A percentile compares a stretch with the other conserved stretches of the same genome.
These are phyloP conservation scores for Rhinolophus ferrumequinum DNA, from an alignment of 2,113 vertebrate genomes.

Conservation along the genomic window DNA sequence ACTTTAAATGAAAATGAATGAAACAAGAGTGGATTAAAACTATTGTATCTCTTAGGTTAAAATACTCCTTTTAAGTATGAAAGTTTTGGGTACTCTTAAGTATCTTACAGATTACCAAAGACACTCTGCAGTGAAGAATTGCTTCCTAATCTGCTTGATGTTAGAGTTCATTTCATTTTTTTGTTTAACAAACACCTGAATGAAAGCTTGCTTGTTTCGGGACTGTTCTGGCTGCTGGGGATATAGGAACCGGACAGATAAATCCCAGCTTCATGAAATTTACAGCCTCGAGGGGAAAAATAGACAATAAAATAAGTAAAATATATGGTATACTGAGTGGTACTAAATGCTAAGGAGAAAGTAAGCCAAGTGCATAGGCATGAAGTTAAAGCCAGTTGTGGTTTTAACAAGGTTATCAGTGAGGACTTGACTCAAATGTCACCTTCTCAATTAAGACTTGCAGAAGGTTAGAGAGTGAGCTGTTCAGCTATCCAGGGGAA, in stretches of 20 bases:
- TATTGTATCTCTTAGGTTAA: not conserved
- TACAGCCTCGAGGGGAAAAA: not conserved
- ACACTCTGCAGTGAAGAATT: not conserved
- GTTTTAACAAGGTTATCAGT: not conserved
- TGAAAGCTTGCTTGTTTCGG: not conserved
- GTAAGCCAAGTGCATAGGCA: not conserved
- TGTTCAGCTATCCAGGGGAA: not conserved
- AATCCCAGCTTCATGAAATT: not conserved
- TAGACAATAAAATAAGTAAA: not conserved
- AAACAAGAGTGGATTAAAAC: slow-evolving; percentile 1
- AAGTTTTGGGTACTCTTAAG: slow-evolving; percentile 1
- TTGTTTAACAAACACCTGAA: slow-evolving; percentile 26
- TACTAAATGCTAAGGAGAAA: not conserved
- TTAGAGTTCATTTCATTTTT: not conserved
- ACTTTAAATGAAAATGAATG: slow-evolving; percentile 32
- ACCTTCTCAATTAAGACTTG: not conserved
- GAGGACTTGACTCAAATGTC: not conserved
- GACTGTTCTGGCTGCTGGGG: not conserved
- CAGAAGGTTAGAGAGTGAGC: not conserved
- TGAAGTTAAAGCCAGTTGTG: not conserved
- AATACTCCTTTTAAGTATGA: not conserved
- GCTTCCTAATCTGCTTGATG: not conserved
- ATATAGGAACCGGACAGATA: not conserved
- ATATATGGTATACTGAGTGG: not conserved
- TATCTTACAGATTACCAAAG: not conserved